Evolutionary conservation across 2,888 invertebrate species (phyloP), one percentile per base, ranked within the genome.

Genomic region (Lithophane leautieri): DNA sequence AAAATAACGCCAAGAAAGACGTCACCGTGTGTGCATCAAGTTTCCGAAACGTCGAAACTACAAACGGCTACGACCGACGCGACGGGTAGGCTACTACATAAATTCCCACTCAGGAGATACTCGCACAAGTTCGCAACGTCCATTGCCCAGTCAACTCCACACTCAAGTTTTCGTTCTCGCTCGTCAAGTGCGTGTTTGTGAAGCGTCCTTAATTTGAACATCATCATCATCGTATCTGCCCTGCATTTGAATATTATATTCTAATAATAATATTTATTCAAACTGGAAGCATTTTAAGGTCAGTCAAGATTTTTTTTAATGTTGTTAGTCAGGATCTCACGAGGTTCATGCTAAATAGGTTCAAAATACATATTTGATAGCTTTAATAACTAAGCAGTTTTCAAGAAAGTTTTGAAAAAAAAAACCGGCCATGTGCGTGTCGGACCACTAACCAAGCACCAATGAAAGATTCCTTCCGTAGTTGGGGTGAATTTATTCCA

Each of bases 261-360:
- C n/a, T 28, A 70, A 14, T 47, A 47, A 28, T 54, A 54, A 28
- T n/a, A 54, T 16, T 60, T 50, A 42, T 79, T n/a, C 12, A 14
- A 54, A 61, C 28, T 70, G 58, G 22, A 58, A 44, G 52, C 40
- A 52, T 62, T 56, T 12, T n/a, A 76, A 76, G 78, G 82, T 80
- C 25, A 67, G 76, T 66, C n/a, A 25, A n/a, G 4, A 1, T 7
- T 50, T 50, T 50, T 28, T 22, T 52, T 11, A 0, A 4, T 76
- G n/a, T 42, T 56, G 25, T 47, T 11, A 6, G 34, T 9, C 28
- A 50, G 8, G 3, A 52, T 61, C 8, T 40, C 22, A 28, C 16
- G 4, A 47, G 34, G 25, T 60, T 50, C 40, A 73, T 2, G 34
- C 42, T 22, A 71, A 68, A 25, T 16, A 40, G 8, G n/a, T 54